These are phyloP conservation scores for Horisme vitalbata DNA, from an alignment of 2,888 invertebrate genomes.

Conservation along the genomic window DNA sequence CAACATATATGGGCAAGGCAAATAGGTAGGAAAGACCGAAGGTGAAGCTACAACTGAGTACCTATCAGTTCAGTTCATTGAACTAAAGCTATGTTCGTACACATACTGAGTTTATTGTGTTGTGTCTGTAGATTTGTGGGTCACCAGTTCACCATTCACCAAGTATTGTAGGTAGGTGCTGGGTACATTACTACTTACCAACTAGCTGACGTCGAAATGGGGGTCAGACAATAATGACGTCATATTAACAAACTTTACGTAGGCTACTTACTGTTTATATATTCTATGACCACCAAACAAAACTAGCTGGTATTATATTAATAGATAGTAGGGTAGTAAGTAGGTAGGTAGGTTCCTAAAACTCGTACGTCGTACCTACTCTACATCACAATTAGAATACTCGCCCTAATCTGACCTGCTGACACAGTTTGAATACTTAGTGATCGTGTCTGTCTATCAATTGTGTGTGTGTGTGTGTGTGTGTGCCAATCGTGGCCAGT, in stretches of 20 bases:
- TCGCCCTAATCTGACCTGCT: slow-evolving; percentile 75
- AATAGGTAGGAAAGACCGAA: too few relatives aligned
- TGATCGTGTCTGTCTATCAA: slow-evolving; percentile 65
- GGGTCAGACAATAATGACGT: slow-evolving; percentile 75
- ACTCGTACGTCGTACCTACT: slow-evolving; percentile 53
- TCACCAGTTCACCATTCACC: slow-evolving; percentile 57
- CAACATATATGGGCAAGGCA: too few relatives aligned
- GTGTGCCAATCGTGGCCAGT: slow-evolving; percentile 79
- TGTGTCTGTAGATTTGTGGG: slow-evolving; percentile 83
- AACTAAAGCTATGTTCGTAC: slow-evolving; percentile 72
- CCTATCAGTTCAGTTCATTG: slow-evolving; percentile 58
- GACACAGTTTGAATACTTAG: slow-evolving; percentile 56
- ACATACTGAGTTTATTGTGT: slow-evolving; percentile 75
- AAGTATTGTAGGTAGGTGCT: too few relatives aligned
- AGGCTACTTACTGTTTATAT: too few relatives aligned
- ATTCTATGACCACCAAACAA: slow-evolving; percentile 58
- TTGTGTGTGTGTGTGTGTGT: too few relatives aligned
- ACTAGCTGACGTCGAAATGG: slow-evolving; percentile 74
- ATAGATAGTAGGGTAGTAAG: slow-evolving; percentile 44
- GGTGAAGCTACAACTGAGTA: too few relatives aligned
- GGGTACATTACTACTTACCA: too few relatives aligned
- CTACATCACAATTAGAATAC: slow-evolving; percentile 67
- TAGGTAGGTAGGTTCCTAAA: too few relatives aligned
- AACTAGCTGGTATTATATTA: slow-evolving; percentile 64
- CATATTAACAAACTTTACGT: slow-evolving; percentile 39